Evolutionary conservation across 2,113 vertebrate genomes (phyloP).

Genomic region (Cyanistes caeruleus): DNA sequence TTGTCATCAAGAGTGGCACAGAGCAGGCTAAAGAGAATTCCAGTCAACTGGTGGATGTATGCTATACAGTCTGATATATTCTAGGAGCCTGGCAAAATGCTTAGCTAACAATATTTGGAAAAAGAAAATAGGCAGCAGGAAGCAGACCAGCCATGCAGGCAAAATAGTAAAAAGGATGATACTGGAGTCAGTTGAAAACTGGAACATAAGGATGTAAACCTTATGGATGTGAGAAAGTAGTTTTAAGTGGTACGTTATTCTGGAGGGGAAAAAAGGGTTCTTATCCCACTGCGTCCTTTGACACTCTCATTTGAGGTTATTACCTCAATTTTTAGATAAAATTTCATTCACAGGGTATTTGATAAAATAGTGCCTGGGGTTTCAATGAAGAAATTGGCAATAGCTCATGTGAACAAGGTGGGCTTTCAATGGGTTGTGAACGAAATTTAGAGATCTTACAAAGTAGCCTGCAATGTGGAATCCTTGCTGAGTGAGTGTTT

Average conservation of each 20-base stretch:
- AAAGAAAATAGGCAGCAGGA: neutral
- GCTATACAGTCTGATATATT: neutral
- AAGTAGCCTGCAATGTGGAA: neutral
- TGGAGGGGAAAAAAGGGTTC: neutral
- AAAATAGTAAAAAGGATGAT: neutral
- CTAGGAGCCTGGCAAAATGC: neutral
- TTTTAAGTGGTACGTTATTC: neutral
- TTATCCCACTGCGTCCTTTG: neutral
- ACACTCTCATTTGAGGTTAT: neutral
- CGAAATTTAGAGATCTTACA: neutral
- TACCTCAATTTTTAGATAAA: neutral
- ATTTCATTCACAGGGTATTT: neutral
- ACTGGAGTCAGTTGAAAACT: neutral
- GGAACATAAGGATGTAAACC: neutral
- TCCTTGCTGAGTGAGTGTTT: neutral
- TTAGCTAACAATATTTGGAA: neutral
- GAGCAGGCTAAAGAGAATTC: neutral
- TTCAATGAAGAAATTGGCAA: neutral
- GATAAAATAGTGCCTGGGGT: neutral
- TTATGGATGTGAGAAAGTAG: neutral
- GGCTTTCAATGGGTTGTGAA: neutral
- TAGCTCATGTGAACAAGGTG: neutral
- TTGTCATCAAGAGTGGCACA: neutral
- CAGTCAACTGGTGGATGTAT: neutral
- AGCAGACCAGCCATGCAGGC: neutral